These are phyloP conservation scores for Thunnus thynnus DNA, from an alignment of 2,113 vertebrate species.

Conservation along the genomic window DNA sequence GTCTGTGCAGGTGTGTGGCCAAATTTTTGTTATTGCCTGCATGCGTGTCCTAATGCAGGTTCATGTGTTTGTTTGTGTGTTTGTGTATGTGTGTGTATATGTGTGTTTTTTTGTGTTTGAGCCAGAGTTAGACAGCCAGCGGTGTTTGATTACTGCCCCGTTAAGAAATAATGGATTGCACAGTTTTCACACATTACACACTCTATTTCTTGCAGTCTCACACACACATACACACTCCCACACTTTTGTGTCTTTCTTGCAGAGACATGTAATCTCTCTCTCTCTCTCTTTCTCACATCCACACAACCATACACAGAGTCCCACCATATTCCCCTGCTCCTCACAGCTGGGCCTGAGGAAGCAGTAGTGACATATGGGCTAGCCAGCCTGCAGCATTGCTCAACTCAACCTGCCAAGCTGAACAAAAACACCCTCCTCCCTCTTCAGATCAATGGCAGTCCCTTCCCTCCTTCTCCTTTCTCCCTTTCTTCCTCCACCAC, in stretches of 20 bases:
- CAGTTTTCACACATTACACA: conserved; percentile 57
- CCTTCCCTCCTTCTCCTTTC: background rate
- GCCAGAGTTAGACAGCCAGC: conserved; percentile 34
- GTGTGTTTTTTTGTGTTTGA: conserved; percentile 21
- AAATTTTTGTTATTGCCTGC: conserved; percentile 21
- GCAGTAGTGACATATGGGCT: conserved; percentile 66
- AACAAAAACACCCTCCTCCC: conserved; percentile 61
- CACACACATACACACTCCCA: background rate
- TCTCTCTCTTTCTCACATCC: background rate
- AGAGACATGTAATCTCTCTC: background rate
- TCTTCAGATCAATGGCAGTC: conserved; percentile 31
- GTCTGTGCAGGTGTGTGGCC: conserved; percentile 31
- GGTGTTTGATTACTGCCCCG: conserved; percentile 65
- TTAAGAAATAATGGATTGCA: conserved; percentile 74
- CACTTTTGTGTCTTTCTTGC: conserved; percentile 17
- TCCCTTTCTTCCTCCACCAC: background rate
- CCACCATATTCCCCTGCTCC: conserved; percentile 35
- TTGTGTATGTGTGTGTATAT: background rate
- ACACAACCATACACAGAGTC: background rate
- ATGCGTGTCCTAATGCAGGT: background rate
- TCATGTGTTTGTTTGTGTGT: conserved; percentile 1
- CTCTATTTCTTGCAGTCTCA: conserved; percentile 7
- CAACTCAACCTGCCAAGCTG: conserved; percentile 67
- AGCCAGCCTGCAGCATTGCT: conserved; percentile 71
- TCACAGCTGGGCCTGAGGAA: conserved; percentile 71